Conservation (phyloP, 2,888 invertebrate genomes). For the Acanthosepion lycidas region DNA sequence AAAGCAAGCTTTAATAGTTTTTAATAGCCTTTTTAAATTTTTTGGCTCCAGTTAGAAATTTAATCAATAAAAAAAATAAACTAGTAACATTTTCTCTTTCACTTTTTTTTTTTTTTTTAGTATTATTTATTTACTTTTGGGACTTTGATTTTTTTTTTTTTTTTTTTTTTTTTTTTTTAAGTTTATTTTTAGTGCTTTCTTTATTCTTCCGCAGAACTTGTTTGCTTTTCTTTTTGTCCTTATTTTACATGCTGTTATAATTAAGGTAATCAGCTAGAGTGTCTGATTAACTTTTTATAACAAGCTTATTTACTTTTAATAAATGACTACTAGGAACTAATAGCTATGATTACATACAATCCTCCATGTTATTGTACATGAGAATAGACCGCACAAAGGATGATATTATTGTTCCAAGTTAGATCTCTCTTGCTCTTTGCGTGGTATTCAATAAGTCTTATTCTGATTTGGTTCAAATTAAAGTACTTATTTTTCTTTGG, state of each 20-base stretch:
- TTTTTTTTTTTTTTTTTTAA: neutral
- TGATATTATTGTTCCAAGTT: neutral
- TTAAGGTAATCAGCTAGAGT: neutral
- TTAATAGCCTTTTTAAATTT: neutral
- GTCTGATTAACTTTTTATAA: neutral
- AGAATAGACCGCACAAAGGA: neutral
- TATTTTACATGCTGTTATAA: neutral
- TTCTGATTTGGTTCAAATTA: constrained; percentile 21
- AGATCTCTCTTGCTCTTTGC: neutral
- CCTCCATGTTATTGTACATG: neutral
- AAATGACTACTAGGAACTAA: neutral
- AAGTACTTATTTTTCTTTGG: neutral
- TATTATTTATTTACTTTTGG: neutral
- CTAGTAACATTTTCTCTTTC: too few relatives aligned
- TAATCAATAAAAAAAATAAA: too few relatives aligned
- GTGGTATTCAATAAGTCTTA: neutral
- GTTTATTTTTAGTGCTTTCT: neutral
- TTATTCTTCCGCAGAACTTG: neutral
- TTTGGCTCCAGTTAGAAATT: neutral
- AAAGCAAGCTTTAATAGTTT: neutral
- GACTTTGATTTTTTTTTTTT: neutral
- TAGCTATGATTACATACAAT: neutral
- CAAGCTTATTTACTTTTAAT: neutral
- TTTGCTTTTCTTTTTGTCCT: neutral
- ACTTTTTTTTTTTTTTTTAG: too few relatives aligned